Conservation (phyloP, 1,140 invertebrate species). For the Dendroctonus ponderosae region DNA sequence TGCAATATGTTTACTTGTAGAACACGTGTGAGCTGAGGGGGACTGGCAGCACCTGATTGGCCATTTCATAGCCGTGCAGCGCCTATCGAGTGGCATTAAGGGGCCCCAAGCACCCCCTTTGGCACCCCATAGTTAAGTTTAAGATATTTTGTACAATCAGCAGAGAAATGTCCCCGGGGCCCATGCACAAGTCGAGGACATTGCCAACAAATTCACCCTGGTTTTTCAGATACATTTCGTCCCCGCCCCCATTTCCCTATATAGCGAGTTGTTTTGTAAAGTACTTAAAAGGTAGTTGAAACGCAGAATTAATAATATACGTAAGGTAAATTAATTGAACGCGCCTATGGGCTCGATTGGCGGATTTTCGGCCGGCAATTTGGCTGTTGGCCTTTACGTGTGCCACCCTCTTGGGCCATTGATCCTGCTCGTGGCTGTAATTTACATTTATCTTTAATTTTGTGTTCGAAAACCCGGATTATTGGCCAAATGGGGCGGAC, state of each 20-base stretch:
- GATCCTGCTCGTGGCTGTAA: slow-evolving; percentile 4
- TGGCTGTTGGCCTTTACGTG: too few relatives aligned
- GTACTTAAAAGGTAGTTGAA: slow-evolving; percentile 33
- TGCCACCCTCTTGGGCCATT: too few relatives aligned
- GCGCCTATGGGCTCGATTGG: too few relatives aligned
- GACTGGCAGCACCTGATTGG: too few relatives aligned
- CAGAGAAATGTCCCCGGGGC: neutral
- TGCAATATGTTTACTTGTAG: slow-evolving; percentile 34
- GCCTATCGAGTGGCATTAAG: neutral
- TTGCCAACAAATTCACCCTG: neutral
- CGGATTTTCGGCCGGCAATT: too few relatives aligned
- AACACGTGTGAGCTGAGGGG: neutral
- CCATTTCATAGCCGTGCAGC: too few relatives aligned
- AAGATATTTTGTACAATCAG: neutral
- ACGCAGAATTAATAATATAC: slow-evolving; percentile 28
- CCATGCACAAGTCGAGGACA: neutral
- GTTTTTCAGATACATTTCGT: neutral
- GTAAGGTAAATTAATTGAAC: slow-evolving; percentile 15
- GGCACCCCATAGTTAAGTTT: neutral
- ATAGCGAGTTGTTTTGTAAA: slow-evolving; percentile 32
- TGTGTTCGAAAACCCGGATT: too few relatives aligned
- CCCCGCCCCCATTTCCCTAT: slow-evolving; percentile 1
- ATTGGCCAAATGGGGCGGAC: too few relatives aligned
- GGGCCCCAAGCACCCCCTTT: neutral
- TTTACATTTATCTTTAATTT: too few relatives aligned